These are phyloP conservation scores for Sigmodon hispidus DNA, from an alignment of 2,113 vertebrate genomes.

Conservation along the genomic window DNA sequence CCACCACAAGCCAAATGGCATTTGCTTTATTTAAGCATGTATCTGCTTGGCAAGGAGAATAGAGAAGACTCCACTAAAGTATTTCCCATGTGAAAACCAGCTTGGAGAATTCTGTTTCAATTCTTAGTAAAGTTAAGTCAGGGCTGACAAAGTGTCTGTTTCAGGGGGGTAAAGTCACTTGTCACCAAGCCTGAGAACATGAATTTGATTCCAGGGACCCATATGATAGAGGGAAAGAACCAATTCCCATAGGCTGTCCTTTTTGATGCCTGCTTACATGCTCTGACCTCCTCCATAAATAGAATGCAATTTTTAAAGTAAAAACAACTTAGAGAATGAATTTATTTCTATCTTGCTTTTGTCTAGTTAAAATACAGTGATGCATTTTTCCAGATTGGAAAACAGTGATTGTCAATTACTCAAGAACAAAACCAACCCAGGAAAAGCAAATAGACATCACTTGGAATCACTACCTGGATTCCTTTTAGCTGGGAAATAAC, in stretches of 20 bases:
- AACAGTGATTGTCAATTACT: not conserved
- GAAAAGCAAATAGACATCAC: conserved; percentile 9
- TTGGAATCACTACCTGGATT: conserved; percentile 4
- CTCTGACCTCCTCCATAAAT: not conserved
- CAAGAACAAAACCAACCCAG: not conserved
- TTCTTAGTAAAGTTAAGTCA: conserved; percentile 36
- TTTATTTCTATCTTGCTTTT: not conserved
- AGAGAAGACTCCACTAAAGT: not conserved
- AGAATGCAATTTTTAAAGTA: not conserved
- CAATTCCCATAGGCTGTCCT: not conserved
- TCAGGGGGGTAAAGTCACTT: not conserved
- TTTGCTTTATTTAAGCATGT: conserved; percentile 41
- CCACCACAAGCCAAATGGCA: not conserved
- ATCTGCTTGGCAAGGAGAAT: conserved; percentile 50
- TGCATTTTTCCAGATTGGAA: conserved; percentile 40
- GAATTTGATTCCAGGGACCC: not conserved
- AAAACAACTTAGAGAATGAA: not conserved
- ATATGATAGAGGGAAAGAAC: too few species aligned
- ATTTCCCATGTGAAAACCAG: conserved; percentile 67
- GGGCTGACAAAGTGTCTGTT: not conserved
- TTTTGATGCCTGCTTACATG: not conserved
- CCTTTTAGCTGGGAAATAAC: not conserved
- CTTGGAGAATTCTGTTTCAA: conserved; percentile 19
- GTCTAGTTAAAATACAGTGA: conserved; percentile 23
- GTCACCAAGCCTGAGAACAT: too few species aligned